phyloP scores from a whole-genome alignment of 2,888 invertebrate species.

The Ecdyonurus torrentis region DNA sequence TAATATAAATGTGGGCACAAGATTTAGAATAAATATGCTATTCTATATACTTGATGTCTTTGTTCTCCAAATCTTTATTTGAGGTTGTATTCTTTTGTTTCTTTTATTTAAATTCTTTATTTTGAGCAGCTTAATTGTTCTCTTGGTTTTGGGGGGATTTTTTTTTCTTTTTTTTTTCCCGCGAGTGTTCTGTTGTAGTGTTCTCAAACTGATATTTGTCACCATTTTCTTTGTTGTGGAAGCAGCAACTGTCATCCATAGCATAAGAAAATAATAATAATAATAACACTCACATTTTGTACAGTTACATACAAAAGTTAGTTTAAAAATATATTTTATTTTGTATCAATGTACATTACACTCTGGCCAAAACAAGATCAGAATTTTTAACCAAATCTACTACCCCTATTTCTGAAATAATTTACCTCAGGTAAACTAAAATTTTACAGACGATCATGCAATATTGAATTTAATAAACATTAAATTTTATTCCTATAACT shows the following conservation, averaged over 20 bases:
- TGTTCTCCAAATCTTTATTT: background rate
- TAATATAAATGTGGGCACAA: no score
- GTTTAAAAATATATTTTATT: slow-evolving; percentile 2
- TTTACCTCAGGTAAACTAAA: no score
- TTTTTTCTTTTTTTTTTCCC: background rate
- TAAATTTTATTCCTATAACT: no score
- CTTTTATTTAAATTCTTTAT: no score
- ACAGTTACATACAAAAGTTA: background rate
- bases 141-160: background rate
- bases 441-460: no score
- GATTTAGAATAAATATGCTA: background rate
- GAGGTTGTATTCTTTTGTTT: background rate
- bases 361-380: no score
- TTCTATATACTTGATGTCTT: background rate
- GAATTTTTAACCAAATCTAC: no score
- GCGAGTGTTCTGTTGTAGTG: background rate
- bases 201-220: background rate
- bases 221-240: background rate
- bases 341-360: background rate
- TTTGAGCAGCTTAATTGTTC: background rate
- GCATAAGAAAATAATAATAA: background rate
- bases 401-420: no score
- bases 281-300: background rate
- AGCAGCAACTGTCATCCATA: background rate
- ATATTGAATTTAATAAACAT: no score